phyloP scores from a whole-genome alignment of 2,113 vertebrate species.

The Gymnocephalus cernua region DNA sequence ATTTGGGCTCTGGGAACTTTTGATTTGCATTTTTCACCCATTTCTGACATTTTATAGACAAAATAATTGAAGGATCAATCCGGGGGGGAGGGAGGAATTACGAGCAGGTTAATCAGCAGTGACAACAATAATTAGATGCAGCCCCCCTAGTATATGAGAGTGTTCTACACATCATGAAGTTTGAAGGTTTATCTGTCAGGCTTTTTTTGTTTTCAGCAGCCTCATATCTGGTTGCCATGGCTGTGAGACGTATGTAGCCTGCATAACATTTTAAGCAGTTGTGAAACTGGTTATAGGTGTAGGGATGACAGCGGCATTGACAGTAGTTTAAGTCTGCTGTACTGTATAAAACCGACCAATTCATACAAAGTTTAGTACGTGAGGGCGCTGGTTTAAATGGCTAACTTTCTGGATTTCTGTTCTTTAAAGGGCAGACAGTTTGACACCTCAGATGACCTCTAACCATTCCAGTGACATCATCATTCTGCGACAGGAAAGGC shows the following conservation, averaged over 20 bases:
- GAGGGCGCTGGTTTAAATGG: neutral
- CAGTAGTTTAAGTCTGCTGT: neutral
- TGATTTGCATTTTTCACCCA: no score
- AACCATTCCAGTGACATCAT: conserved; percentile 35
- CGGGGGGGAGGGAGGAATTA: no score
- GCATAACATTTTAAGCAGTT: conserved; percentile 41
- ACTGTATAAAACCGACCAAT: neutral
- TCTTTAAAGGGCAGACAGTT: conserved; percentile 29
- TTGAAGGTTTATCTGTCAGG: conserved; percentile 2
- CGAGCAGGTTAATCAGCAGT: neutral
- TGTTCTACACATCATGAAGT: no score
- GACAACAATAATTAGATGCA: neutral
- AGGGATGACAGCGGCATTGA: conserved; percentile 7
- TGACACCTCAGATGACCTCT: conserved; percentile 9
- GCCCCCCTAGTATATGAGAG: neutral
- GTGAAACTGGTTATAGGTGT: conserved; percentile 23
- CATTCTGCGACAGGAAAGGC: neutral
- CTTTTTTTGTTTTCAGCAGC: conserved; percentile 29
- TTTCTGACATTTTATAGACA: no score
- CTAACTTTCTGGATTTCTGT: conserved; percentile 18
- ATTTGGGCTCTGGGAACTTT: no score
- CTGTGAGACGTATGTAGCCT: conserved; percentile 8
- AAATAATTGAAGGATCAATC: no score
- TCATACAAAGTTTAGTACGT: neutral
- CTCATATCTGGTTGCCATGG: conserved; percentile 65